A percentile compares a stretch with the other conserved stretches of the same genome.
Conservation (phyloP, 1,140 invertebrate species). For the Dreissena polymorpha region DNA sequence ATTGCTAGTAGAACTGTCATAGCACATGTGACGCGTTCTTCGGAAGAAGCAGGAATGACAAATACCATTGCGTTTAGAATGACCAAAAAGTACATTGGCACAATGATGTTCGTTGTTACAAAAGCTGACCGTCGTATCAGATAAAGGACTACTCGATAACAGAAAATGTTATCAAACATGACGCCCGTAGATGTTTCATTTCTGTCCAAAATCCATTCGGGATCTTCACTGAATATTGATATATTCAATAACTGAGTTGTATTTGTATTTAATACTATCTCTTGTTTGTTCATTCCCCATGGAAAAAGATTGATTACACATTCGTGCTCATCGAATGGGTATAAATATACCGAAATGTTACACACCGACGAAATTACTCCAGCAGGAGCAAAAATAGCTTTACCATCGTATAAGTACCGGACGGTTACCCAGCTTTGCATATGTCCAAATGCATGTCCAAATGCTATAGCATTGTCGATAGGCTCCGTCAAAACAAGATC, state of each 20-base stretch:
- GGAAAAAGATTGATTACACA: constrained; percentile 81
- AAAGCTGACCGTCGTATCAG: constrained; percentile 64
- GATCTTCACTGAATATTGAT: constrained; percentile 81
- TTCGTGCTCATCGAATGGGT: constrained; percentile 87
- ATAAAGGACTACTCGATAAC: constrained; percentile 59
- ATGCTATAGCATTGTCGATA: constrained; percentile 27
- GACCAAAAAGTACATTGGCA: constrained; percentile 82
- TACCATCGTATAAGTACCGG: constrained; percentile 24
- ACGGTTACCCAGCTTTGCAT: constrained; percentile 31
- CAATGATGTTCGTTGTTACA: constrained; percentile 81
- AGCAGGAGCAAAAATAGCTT: constrained; percentile 31
- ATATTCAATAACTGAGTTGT: constrained; percentile 79
- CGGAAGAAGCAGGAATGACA: constrained; percentile 82
- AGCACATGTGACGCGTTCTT: constrained; percentile 82
- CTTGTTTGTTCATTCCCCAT: not conserved
- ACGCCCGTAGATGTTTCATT: not conserved
- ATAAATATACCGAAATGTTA: constrained; percentile 90
- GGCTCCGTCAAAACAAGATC: constrained; percentile 43
- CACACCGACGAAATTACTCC: constrained; percentile 83
- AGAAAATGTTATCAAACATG: constrained; percentile 8
- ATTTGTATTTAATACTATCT: not conserved
- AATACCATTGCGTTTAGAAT: constrained; percentile 82
- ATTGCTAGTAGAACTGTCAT: constrained; percentile 83
- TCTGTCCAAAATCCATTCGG: constrained; percentile 79
- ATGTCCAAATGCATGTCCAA: too few species aligned